phyloP scores from a whole-genome alignment of 2,797 vertebrate species.

The Phalloptychus januarius region DNA sequence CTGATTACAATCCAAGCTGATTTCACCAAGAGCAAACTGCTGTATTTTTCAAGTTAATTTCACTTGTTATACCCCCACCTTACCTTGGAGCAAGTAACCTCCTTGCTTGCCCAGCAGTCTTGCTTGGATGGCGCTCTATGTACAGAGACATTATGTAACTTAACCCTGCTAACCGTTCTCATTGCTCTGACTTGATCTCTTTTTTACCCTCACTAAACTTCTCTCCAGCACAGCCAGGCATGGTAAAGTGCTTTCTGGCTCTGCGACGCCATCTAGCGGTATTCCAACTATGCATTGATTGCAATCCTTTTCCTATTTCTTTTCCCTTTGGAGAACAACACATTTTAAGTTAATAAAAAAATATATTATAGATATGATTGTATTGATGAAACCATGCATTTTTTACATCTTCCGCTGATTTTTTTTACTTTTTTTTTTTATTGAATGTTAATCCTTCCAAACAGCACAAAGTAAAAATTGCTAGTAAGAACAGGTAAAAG shows the following conservation, averaged over 20 bases:
- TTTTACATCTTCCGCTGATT: neutral
- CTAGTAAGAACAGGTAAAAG: neutral
- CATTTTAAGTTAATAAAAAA: neutral
- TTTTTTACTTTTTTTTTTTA: neutral
- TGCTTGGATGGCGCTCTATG: conserved; percentile 56
- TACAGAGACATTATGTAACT: conserved; percentile 83
- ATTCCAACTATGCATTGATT: neutral
- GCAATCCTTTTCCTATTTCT: neutral
- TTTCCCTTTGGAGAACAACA: neutral
- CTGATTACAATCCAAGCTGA: conserved; percentile 21
- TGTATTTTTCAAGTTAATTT: conserved; percentile 25
- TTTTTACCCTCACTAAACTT: conserved; percentile 56
- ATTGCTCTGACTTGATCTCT: conserved; percentile 65
- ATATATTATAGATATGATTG: neutral
- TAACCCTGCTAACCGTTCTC: conserved; percentile 67
- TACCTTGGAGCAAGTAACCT: conserved; percentile 19
- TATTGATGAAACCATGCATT: neutral
- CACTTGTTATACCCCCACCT: conserved; percentile 20
- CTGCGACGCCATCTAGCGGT: conserved; percentile 95
- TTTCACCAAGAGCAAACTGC: conserved; percentile 4
- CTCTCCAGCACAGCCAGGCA: conserved; percentile 34
- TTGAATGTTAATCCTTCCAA: neutral
- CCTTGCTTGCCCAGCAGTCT: conserved; percentile 24
- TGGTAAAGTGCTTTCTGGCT: conserved; percentile 76
- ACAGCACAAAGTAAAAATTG: neutral